A percentile compares a stretch with the other conserved stretches of the same genome.
Evolutionary conservation across 1,140 invertebrate species (phyloP).

Genomic region (Drosophila ercepeae): DNA sequence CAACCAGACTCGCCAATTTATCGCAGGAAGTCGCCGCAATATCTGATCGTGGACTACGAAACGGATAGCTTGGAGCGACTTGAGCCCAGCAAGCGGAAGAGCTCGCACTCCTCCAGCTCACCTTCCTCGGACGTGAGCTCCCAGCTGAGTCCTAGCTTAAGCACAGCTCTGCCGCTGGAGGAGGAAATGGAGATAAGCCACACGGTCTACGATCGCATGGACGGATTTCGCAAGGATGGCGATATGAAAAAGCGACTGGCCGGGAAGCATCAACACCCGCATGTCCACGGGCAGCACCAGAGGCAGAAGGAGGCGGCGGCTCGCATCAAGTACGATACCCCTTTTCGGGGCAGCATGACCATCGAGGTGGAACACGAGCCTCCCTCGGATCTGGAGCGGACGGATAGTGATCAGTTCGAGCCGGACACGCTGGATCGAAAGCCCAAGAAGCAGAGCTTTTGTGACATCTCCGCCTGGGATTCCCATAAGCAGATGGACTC

Average conservation of each 20-base stretch:
- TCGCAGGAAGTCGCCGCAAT: slow-evolving; percentile 77
- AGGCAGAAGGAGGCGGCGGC: slow-evolving; percentile 74
- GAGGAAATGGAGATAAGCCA: slow-evolving; percentile 91
- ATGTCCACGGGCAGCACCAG: slow-evolving; percentile 29
- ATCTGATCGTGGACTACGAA: slow-evolving; percentile 87
- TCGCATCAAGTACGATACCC: slow-evolving; percentile 82
- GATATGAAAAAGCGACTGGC: slow-evolving; percentile 68
- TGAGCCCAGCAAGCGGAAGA: slow-evolving; percentile 84
- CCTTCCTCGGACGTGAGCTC: slow-evolving; percentile 88
- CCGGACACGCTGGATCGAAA: slow-evolving; percentile 93
- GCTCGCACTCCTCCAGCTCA: slow-evolving; percentile 85
- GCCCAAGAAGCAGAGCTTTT: slow-evolving; percentile 86
- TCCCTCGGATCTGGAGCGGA: slow-evolving; percentile 76
- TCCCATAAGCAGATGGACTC: slow-evolving; percentile 84
- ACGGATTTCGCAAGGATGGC: slow-evolving; percentile 78
- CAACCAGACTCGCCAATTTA: slow-evolving; percentile 83
- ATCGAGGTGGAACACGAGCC: slow-evolving; percentile 89
- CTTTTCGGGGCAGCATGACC: slow-evolving; percentile 84
- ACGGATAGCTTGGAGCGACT: slow-evolving; percentile 91
- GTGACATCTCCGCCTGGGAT: slow-evolving; percentile 83
- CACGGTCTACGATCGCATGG: slow-evolving; percentile 85
- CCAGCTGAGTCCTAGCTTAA: slow-evolving; percentile 88
- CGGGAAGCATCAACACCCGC: slow-evolving; percentile 49
- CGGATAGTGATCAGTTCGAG: slow-evolving; percentile 88
- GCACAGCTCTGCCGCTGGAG: slow-evolving; percentile 89